A percentile compares a stretch with the other conserved stretches of the same genome.
These are phyloP conservation scores for Drosophila sp. DNA, from an alignment of 1,140 invertebrate species.

Conservation along the genomic window DNA sequence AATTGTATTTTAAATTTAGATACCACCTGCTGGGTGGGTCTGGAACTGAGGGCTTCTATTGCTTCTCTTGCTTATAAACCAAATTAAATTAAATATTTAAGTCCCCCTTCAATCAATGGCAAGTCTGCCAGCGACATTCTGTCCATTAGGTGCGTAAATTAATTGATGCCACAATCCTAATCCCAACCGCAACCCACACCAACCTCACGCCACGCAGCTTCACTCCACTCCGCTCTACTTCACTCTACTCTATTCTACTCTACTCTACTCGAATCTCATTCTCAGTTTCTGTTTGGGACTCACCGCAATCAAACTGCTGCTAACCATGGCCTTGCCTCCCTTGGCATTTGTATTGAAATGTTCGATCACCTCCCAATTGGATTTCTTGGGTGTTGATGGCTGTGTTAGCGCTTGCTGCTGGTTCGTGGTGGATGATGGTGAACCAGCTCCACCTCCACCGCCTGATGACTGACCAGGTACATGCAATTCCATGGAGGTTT, in stretches of 20 bases:
- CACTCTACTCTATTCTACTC: no score
- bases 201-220: not conserved
- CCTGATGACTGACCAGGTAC: slow-evolving; percentile 66
- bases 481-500: slow-evolving; percentile 75
- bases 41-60: not conserved
- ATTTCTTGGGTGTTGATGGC: slow-evolving; percentile 88
- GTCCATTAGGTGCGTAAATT: slow-evolving; percentile 72
- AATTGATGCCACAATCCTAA: slow-evolving; percentile 63
- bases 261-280: not conserved
- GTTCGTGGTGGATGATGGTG: slow-evolving; percentile 48
- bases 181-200: not conserved
- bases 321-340: slow-evolving; percentile 84
- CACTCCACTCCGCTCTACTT: not conserved
- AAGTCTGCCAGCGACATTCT: slow-evolving; percentile 42
- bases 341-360: slow-evolving; percentile 87
- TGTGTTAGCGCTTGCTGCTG: slow-evolving; percentile 83
- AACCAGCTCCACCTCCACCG: slow-evolving; percentile 47
- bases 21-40: not conserved
- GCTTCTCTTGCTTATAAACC: slow-evolving; percentile 41
- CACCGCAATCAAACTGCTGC: slow-evolving; percentile 85
- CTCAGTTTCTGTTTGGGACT: slow-evolving; percentile 54
- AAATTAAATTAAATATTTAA: slow-evolving; percentile 81
- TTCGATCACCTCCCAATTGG: slow-evolving; percentile 94
- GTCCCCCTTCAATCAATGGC: slow-evolving; percentile 28
- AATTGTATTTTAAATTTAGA: slow-evolving; percentile 13